These are phyloP conservation scores for Emmelina monodactyla DNA, from an alignment of 2,888 invertebrate genomes.

Conservation along the genomic window DNA sequence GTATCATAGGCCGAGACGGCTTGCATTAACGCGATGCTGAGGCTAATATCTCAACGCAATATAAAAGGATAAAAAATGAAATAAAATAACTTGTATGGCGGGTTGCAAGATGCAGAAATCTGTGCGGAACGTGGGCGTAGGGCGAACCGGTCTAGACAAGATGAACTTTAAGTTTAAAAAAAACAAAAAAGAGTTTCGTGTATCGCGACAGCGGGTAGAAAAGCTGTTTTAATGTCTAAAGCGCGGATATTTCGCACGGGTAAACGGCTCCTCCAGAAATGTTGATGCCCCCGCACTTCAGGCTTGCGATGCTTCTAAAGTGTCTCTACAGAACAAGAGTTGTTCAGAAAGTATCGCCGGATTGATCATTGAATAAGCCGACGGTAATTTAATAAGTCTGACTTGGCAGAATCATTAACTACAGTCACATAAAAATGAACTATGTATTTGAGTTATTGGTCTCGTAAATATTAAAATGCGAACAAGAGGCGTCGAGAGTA, in stretches of 20 bases:
- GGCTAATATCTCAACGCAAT: conserved; percentile 46
- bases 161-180: conserved; percentile 59
- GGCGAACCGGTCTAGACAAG: conserved; percentile 62
- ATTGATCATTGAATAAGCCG: too few species aligned
- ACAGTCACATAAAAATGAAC: too few species aligned
- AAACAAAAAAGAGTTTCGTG: conserved; percentile 50
- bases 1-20: conserved; percentile 1
- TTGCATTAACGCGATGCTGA: conserved; percentile 35
- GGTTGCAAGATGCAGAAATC: conserved; percentile 64
- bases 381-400: too few species aligned
- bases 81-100: conserved; percentile 59
- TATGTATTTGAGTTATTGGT: too few species aligned
- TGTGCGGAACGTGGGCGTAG: conserved; percentile 50
- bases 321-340: too few species aligned
- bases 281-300: not conserved
- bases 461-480: too few species aligned
- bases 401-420: too few species aligned
- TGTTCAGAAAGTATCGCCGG: too few species aligned
- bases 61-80: conserved; percentile 57
- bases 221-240: conserved; percentile 23
- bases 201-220: conserved; percentile 38
- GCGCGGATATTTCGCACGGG: conserved; percentile 16
- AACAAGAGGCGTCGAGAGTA: too few species aligned
- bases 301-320: too few species aligned
- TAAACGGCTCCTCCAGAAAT: not conserved